Conservation (phyloP, 2,113 vertebrate species). For the Oenanthe melanoleuca region DNA sequence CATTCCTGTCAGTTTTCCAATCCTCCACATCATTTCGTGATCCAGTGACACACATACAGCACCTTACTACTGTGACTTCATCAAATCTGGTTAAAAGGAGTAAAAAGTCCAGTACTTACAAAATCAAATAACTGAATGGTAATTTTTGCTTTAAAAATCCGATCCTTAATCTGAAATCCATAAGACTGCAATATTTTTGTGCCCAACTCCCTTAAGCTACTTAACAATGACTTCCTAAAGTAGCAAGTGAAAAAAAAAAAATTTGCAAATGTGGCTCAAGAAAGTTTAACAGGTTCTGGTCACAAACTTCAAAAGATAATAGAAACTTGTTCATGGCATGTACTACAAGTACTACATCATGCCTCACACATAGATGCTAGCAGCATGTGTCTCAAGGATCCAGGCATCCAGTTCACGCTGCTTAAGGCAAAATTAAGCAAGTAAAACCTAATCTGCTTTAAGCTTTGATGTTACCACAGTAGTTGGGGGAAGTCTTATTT, state of each 20-base stretch:
- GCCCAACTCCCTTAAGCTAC: background rate
- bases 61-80: slow-evolving; percentile 49
- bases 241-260: slow-evolving; percentile 26
- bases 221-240: background rate
- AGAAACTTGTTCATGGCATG: background rate
- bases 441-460: slow-evolving; percentile 36
- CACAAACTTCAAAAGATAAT: background rate
- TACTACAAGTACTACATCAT: background rate
- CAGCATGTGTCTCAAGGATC: background rate
- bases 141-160: slow-evolving; percentile 57
- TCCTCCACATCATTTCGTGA: background rate
- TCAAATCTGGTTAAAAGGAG: background rate
- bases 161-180: slow-evolving; percentile 23
- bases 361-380: background rate
- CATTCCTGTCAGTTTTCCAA: background rate
- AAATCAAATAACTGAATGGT: slow-evolving; percentile 30
- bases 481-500: background rate
- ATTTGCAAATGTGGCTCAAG: background rate
- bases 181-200: slow-evolving; percentile 37
- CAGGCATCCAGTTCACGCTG: background rate
- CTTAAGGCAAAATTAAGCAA: slow-evolving; percentile 43
- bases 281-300: background rate
- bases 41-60: background rate
- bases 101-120: slow-evolving; percentile 21
- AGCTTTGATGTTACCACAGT: slow-evolving; percentile 18